These are phyloP conservation scores for Grantiella picta DNA, from an alignment of 2,113 vertebrate species.

Conservation along the genomic window DNA sequence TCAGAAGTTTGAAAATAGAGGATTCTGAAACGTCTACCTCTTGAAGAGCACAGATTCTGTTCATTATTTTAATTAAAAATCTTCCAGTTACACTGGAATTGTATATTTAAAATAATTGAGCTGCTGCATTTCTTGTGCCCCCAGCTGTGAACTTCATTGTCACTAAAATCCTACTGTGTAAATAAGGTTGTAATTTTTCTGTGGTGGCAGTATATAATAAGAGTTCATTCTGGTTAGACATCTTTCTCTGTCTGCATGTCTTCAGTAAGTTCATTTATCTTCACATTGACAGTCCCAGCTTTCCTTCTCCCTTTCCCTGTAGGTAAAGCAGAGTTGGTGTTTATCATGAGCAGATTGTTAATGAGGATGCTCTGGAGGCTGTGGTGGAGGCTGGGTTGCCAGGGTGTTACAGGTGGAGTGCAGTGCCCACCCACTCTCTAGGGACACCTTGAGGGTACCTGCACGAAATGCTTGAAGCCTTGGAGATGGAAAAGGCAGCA, in stretches of 20 bases:
- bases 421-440: background rate
- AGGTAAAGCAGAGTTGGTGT: background rate
- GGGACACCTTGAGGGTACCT: background rate
- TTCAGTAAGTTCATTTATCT: background rate
- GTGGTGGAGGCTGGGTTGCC: background rate
- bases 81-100: background rate
- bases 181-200: background rate
- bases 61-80: background rate
- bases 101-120: accelerated
- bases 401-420: background rate
- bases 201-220: no score
- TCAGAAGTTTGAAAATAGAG: background rate
- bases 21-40: background rate
- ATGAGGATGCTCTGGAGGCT: background rate
- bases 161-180: background rate
- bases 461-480: background rate
- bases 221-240: background rate
- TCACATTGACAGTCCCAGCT: background rate
- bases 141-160: background rate
- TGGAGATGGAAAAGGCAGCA: background rate
- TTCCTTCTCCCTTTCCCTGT: background rate
- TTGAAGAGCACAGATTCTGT: background rate
- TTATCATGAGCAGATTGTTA: background rate
- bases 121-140: background rate
- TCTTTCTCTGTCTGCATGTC: background rate